Evolutionary conservation across 2,888 invertebrate genomes (phyloP).

Genomic region (Strigamia crassipes): DNA sequence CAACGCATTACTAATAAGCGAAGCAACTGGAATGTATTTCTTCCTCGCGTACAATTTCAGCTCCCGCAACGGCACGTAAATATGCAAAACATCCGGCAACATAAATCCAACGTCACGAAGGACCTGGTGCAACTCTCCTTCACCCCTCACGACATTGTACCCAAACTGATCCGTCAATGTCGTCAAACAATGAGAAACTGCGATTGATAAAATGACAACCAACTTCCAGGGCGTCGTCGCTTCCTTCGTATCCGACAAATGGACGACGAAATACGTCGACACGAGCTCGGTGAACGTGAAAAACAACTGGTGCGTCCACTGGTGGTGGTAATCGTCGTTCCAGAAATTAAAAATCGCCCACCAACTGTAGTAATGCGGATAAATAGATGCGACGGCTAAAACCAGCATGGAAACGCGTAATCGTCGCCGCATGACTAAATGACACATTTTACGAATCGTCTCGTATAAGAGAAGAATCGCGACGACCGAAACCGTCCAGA

Average conservation of each 20-base stretch:
- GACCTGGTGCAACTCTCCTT: conserved; percentile 70
- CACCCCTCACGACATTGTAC: conserved; percentile 67
- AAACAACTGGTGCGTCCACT: conserved; percentile 72
- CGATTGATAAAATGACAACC: conserved; percentile 66
- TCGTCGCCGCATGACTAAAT: conserved; percentile 63
- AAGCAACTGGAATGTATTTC: not conserved
- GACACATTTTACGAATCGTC: conserved; percentile 65
- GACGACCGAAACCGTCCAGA: conserved; percentile 68
- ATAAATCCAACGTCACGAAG: conserved; percentile 71
- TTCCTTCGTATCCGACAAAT: conserved; percentile 64
- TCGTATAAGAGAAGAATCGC: conserved; percentile 68
- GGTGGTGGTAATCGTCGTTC: conserved; percentile 72
- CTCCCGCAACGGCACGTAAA: not conserved
- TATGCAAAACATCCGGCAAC: conserved; percentile 69
- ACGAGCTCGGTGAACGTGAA: conserved; percentile 68
- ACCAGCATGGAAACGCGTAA: conserved; percentile 68
- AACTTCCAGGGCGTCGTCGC: conserved; percentile 64
- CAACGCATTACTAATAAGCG: not conserved
- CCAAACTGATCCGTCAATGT: conserved; percentile 71
- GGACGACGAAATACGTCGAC: conserved; percentile 67
- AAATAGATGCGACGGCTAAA: conserved; percentile 67
- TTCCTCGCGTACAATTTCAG: not conserved
- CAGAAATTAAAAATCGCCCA: conserved; percentile 73
- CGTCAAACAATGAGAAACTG: conserved; percentile 67
- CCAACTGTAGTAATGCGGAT: conserved; percentile 72